Evolutionary conservation across 2,888 invertebrate genomes (phyloP), one percentile per base, ranked within the genome.

Genomic region (Diploptera punctata): DNA sequence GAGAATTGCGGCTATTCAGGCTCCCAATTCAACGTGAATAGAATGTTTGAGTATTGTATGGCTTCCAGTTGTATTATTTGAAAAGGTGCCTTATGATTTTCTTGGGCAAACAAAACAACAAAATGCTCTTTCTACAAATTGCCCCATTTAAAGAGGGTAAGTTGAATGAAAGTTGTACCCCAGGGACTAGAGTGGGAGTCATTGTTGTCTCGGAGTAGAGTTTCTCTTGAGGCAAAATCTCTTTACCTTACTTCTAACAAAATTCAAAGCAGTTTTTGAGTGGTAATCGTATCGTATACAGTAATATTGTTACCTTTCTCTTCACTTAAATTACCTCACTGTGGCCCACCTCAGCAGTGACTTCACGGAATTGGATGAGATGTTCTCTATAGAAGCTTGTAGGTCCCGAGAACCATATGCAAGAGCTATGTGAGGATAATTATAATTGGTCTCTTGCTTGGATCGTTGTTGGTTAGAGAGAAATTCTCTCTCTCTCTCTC

Each of bases 341-440:
- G 1, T 16, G 26, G 57, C 57, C n/a, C 16, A 21, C n/a, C 10
- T 19, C 26, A 21, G 13, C 24, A 10, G 24, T 19, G 13, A 16
- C 26, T 26, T 29, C n/a, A n/a, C n/a, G 57, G 57, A 13, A 29
- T 29, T 16, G 57, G 29, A 29, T 29, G 57, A 57, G n/a, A 29
- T 57, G 26, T 57, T 10, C 29, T 57, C n/a, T 57, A 1, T 31
- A 29, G 57, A n/a, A 29, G 16, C n/a, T 4, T 5, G 57, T 29
- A n/a, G 0, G n/a, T 57, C 29, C 31, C 26, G 29, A 29, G 57
- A 54, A 7, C 54, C 16, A 10, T 54, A 24, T 3, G 18, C 65
- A 21, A 65, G 65, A 65, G 65, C 65, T 65, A 21, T 65, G 65
- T 43, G 4, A 65, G 7, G 43, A n/a, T 65, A 65, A 65, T 65